phyloP scores from a whole-genome alignment of 2,888 invertebrate species.

The Acanthopleura granulata region DNA sequence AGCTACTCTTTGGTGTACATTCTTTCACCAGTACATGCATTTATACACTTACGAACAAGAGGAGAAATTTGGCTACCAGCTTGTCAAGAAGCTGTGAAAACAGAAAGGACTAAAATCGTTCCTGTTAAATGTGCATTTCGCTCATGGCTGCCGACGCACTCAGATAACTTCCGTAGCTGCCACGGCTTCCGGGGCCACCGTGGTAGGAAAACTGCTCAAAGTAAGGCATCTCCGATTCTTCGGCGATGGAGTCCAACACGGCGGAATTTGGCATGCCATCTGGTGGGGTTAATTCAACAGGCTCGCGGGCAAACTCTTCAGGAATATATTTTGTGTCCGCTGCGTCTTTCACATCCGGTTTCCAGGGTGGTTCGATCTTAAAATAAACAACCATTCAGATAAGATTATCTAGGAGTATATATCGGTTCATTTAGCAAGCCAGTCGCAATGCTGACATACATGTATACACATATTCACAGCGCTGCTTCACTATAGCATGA shows the following conservation, averaged over 20 bases:
- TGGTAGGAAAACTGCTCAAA: conserved; percentile 84
- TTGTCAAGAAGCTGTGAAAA: too few relatives aligned
- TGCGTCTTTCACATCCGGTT: conserved; percentile 85
- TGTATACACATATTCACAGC: too few relatives aligned
- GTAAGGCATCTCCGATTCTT: conserved; percentile 72
- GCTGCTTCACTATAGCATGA: too few relatives aligned
- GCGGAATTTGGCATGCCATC: conserved; percentile 22
- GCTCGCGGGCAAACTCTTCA: conserved; percentile 91
- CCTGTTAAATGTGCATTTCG: conserved; percentile 21
- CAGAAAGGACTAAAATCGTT: too few relatives aligned
- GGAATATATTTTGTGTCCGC: conserved; percentile 99
- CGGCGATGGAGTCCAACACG: conserved; percentile 39
- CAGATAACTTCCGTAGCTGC: conserved; percentile 58
- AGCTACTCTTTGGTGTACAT: too few relatives aligned
- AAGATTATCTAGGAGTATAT: too few relatives aligned
- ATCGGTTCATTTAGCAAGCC: too few relatives aligned
- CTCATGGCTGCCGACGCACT: conserved; percentile 41
- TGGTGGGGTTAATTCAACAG: conserved; percentile 63
- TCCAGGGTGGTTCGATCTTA: conserved; percentile 83
- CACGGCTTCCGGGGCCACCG: conserved; percentile 61
- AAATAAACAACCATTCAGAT: not conserved
- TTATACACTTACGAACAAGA: too few relatives aligned
- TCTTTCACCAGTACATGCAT: too few relatives aligned
- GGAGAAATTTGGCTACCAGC: too few relatives aligned
- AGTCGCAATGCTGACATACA: too few relatives aligned